A percentile compares a stretch with the other conserved stretches of the same genome.
These are phyloP conservation scores for Nomada fucata DNA, from an alignment of 2,888 invertebrate genomes.

Conservation along the genomic window DNA sequence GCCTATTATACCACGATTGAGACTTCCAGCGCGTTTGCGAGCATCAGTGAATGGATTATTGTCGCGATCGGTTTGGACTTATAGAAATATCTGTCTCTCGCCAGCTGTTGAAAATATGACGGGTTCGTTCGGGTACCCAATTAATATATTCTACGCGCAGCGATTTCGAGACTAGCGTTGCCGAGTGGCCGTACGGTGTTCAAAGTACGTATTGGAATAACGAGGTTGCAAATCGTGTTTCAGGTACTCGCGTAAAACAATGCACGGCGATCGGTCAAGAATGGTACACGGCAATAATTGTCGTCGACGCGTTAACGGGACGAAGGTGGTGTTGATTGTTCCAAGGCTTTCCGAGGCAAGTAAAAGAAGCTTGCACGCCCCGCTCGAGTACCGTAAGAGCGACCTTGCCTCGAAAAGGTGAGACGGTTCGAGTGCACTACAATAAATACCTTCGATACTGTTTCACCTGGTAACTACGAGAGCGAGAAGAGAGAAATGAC, in stretches of 20 bases:
- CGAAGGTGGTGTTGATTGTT: slow-evolving; percentile 39
- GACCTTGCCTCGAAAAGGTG: slow-evolving; percentile 78
- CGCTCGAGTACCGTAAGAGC: slow-evolving; percentile 78
- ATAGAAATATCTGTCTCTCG: background rate
- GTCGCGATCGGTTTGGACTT: background rate
- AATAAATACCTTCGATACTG: slow-evolving; percentile 64
- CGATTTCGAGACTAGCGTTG: slow-evolving; percentile 24
- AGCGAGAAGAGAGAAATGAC: slow-evolving; percentile 49
- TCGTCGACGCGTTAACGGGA: slow-evolving; percentile 20
- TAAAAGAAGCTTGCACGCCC: slow-evolving; percentile 68
- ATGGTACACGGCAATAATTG: slow-evolving; percentile 38
- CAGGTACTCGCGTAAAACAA: slow-evolving; percentile 11
- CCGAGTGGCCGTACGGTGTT: slow-evolving; percentile 8
- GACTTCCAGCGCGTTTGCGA: background rate
- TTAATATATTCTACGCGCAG: slow-evolving; percentile 1
- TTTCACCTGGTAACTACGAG: slow-evolving; percentile 48
- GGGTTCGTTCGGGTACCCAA: background rate
- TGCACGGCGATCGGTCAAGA: slow-evolving; percentile 34
- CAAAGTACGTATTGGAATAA: slow-evolving; percentile 7
- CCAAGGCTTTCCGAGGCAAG: slow-evolving; percentile 36
- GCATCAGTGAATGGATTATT: slow-evolving; percentile 8
- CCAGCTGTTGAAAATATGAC: background rate
- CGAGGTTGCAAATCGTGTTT: slow-evolving; percentile 32
- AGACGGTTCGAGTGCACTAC: slow-evolving; percentile 67
- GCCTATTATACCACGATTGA: slow-evolving; percentile 19